Conservation (phyloP, 2,113 vertebrate species). For the Lagopus leucura region DNA sequence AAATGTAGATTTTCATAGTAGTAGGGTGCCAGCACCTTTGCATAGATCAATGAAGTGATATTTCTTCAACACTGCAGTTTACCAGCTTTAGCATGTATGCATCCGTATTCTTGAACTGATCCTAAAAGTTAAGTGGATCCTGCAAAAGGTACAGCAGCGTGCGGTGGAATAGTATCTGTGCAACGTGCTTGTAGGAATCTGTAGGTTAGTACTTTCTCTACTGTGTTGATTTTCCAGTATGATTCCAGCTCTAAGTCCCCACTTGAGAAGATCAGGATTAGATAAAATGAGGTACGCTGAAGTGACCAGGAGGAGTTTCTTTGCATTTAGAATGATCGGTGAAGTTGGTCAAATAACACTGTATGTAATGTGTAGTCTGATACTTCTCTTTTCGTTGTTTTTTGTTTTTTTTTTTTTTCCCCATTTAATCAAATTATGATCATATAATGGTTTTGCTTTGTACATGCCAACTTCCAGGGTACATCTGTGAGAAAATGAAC, state of each 20-base stretch:
- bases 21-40: background rate
- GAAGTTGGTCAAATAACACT: background rate
- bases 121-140: background rate
- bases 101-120: background rate
- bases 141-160: background rate
- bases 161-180: background rate
- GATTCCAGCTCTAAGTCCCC: background rate
- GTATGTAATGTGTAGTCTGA: background rate
- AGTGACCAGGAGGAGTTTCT: background rate
- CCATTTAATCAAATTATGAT: background rate
- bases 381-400: background rate
- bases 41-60: background rate
- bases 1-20: background rate
- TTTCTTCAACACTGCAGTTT: background rate
- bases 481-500: background rate
- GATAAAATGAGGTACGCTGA: background rate
- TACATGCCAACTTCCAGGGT: background rate
- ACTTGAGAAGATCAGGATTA: background rate
- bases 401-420: background rate
- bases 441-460: slow-evolving; percentile 4
- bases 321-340: background rate
- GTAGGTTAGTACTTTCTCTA: background rate
- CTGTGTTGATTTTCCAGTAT: background rate
- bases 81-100: background rate
- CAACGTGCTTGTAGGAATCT: background rate